phyloP scores from a whole-genome alignment of 2,888 invertebrate species.

The Allolobophora icterica region DNA sequence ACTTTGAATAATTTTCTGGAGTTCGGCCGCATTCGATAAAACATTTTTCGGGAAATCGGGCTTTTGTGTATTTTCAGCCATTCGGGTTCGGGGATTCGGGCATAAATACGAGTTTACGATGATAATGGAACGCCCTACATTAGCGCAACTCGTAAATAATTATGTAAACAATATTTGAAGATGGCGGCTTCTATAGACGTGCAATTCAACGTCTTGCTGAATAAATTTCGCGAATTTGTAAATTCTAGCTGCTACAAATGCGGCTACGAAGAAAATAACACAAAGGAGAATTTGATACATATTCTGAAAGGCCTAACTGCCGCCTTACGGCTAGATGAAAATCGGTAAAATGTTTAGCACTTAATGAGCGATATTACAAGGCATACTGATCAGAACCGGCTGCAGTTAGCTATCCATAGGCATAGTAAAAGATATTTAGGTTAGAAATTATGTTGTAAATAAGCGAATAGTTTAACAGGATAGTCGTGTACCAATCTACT shows the following conservation, averaged over 20 bases:
- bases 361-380: background rate
- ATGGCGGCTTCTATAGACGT: background rate
- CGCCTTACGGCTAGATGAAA: constrained; percentile 2
- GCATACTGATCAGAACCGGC: background rate
- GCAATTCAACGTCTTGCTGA: background rate
- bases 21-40: too few relatives aligned
- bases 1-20: too few relatives aligned
- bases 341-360: background rate
- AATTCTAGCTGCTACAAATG: constrained; percentile 9
- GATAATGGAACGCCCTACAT: too few relatives aligned
- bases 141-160: background rate
- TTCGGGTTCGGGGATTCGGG: too few relatives aligned
- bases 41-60: too few relatives aligned
- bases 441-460: background rate
- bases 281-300: background rate
- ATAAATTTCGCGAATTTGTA: constrained; percentile 5
- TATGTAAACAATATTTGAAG: background rate
- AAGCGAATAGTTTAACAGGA: background rate
- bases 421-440: background rate
- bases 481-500: too few relatives aligned
- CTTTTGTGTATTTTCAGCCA: too few relatives aligned
- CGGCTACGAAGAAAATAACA: background rate
- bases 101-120: too few relatives aligned
- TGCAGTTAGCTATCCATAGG: background rate
- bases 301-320: background rate